Evolutionary conservation across 1,140 invertebrate species (phyloP).

Genomic region (Heliconius congener): DNA sequence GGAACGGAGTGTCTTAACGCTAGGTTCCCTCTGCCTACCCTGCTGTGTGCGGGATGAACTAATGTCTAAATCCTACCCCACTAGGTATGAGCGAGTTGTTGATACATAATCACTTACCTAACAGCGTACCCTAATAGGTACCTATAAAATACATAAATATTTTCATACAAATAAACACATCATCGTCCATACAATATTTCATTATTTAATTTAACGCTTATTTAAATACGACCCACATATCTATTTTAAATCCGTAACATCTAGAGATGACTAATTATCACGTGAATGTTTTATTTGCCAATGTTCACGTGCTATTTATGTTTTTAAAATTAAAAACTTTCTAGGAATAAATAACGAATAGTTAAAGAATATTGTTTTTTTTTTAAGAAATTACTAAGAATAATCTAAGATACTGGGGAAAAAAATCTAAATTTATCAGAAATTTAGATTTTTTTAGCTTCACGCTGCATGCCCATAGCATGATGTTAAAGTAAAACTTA

Average conservation of each 20-base stretch:
- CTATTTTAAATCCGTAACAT: slow-evolving; percentile 15
- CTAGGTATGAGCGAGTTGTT: no score
- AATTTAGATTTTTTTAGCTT: no score
- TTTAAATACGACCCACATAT: slow-evolving; percentile 12
- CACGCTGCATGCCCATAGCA: no score
- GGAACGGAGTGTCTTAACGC: no score
- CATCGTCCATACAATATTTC: background rate
- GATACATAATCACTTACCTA: no score
- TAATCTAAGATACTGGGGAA: no score
- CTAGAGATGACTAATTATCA: slow-evolving; percentile 2
- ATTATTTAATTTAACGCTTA: slow-evolving; percentile 14
- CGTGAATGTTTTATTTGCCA: background rate
- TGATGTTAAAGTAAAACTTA: no score
- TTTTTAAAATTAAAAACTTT: background rate
- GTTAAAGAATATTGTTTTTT: background rate
- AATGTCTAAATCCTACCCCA: no score
- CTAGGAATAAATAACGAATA: background rate
- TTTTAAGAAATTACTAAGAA: no score
- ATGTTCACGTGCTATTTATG: slow-evolving; percentile 15
- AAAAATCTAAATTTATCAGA: no score
- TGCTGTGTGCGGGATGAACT: no score
- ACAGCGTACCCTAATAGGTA: background rate
- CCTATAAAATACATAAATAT: background rate
- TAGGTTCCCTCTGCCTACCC: no score
- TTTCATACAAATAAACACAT: background rate